Evolutionary conservation across 2,113 vertebrate species (phyloP).

Genomic region (Labrus mixtus): DNA sequence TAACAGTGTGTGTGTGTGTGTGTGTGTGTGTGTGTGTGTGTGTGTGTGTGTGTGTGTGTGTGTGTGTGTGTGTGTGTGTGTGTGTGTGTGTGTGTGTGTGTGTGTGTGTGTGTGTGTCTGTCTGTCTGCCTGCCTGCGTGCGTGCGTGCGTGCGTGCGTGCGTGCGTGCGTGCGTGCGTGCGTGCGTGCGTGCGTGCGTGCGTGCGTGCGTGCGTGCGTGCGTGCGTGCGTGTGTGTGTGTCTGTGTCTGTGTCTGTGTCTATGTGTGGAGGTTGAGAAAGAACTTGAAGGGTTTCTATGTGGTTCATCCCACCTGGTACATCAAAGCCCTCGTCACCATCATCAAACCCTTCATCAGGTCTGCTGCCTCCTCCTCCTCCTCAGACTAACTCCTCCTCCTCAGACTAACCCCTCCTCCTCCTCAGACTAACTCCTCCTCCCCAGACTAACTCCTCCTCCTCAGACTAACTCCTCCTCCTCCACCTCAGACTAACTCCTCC

Average conservation of each 20-base stretch:
- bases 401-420: no score
- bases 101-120: conserved; percentile 9
- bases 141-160: not conserved
- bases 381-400: no score
- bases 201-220: no score
- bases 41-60: no score
- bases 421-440: no score
- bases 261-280: conserved; percentile 83
- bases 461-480: no score
- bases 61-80: no score
- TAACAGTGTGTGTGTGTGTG: conserved; percentile 4
- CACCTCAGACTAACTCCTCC: no score
- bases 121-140: not conserved
- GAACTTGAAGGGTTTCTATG: conserved; percentile 84
- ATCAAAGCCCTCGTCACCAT: conserved; percentile 85
- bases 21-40: conserved; percentile 15
- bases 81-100: not conserved
- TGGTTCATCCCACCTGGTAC: conserved; percentile 89
- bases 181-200: not conserved
- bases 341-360: conserved; percentile 91
- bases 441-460: not conserved
- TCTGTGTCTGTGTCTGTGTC: conserved; percentile 4
- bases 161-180: conserved; percentile 11
- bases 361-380: not conserved
- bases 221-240: no score